A percentile compares a stretch with the other conserved stretches of the same genome.
phyloP scores from a whole-genome alignment of 2,888 invertebrate genomes.

The Callyntrura sp. region DNA sequence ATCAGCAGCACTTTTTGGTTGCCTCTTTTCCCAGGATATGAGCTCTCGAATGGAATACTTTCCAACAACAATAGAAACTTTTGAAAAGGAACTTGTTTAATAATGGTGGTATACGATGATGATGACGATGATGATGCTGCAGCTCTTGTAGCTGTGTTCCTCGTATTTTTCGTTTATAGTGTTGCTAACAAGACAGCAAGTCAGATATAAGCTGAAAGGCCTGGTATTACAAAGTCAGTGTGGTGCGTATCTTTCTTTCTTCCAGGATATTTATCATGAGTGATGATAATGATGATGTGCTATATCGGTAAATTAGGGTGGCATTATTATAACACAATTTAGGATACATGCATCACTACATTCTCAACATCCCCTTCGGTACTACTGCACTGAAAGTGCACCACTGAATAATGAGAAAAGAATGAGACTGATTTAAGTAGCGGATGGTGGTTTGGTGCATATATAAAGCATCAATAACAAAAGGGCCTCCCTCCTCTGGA shows the following conservation, averaged over 20 bases:
- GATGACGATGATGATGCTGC: no score
- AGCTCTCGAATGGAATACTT: constrained; percentile 68
- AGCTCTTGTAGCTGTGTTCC: no score
- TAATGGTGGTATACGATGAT: neutral
- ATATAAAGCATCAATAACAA: constrained; percentile 27
- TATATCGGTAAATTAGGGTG: constrained; percentile 50
- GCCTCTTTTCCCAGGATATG: constrained; percentile 62
- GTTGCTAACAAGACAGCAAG: constrained; percentile 4
- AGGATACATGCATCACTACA: constrained; percentile 30
- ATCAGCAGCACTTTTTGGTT: constrained; percentile 59
- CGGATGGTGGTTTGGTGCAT: constrained; percentile 38
- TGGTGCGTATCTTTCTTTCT: constrained; percentile 6
- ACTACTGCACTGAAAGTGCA: constrained; percentile 6
- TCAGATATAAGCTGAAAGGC: no score
- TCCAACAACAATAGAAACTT: constrained; percentile 58
- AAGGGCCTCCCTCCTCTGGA: neutral
- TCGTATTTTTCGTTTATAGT: no score
- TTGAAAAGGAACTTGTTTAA: constrained; percentile 36
- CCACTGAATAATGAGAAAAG: constrained; percentile 30
- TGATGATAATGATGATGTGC: constrained; percentile 40
- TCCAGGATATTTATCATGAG: constrained; percentile 7
- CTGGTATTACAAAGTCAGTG: no score
- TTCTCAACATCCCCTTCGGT: neutral
- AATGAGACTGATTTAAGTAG: constrained; percentile 37
- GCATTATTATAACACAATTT: constrained; percentile 54